These are phyloP conservation scores for Gymnothorax javanicus DNA, from an alignment of 2,797 vertebrate genomes.

Conservation along the genomic window DNA sequence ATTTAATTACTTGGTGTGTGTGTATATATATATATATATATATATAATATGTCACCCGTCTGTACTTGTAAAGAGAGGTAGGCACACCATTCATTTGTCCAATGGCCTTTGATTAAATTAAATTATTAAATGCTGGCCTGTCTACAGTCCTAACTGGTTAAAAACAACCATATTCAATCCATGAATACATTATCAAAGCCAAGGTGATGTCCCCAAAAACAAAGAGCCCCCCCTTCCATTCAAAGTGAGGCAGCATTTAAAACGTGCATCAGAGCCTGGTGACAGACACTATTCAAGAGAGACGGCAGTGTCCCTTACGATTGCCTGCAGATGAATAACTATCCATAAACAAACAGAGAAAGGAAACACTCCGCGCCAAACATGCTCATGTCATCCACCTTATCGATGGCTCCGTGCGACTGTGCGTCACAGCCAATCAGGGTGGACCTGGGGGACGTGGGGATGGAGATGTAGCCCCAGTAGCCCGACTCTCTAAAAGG, in stretches of 20 bases:
- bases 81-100: background rate
- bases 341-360: background rate
- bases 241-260: background rate
- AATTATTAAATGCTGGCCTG: background rate
- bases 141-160: background rate
- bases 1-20: too few species aligned
- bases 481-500: background rate
- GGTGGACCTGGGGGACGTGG: background rate
- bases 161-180: background rate
- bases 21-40: too few species aligned
- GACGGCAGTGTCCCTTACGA: constrained; percentile 16
- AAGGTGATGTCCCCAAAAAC: background rate
- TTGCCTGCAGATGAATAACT: constrained; percentile 7
- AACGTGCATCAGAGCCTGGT: background rate
- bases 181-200: background rate
- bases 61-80: too few species aligned
- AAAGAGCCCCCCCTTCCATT: background rate
- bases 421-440: background rate
- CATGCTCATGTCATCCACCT: background rate
- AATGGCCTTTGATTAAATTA: background rate
- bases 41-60: too few species aligned
- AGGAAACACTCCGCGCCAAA: background rate
- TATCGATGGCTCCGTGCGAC: background rate
- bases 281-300: background rate
- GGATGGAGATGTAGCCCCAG: background rate